A percentile compares a stretch with the other conserved stretches of the same genome.
phyloP scores from a whole-genome alignment of 1,140 invertebrate species.

The Condylostylus longicornis region DNA sequence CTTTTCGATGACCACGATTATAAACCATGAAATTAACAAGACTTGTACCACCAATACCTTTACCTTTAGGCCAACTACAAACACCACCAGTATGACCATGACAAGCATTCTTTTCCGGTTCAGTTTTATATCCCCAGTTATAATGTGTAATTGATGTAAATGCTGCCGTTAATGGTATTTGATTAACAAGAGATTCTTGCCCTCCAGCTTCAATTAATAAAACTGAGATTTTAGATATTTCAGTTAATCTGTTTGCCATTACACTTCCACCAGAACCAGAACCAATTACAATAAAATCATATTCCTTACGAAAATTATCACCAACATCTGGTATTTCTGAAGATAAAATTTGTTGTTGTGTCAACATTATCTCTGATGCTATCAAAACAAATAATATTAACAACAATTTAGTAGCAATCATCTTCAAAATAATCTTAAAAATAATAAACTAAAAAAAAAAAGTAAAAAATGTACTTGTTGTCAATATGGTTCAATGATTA shows the following conservation, averaged over 20 bases:
- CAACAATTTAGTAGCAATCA: no score
- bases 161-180: slow-evolving; percentile 55
- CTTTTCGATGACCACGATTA: slow-evolving; percentile 48
- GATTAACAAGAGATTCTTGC: slow-evolving; percentile 48
- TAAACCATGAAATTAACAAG: slow-evolving; percentile 72
- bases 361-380: no score
- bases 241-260: slow-evolving; percentile 55
- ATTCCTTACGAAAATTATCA: slow-evolving; percentile 34
- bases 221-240: slow-evolving; percentile 49
- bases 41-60: slow-evolving; percentile 58
- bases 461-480: no score
- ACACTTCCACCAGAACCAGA: slow-evolving; percentile 73
- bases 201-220: slow-evolving; percentile 56
- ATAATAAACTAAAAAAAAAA: no score
- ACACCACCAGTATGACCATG: slow-evolving; percentile 45
- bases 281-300: slow-evolving; percentile 55
- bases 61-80: slow-evolving; percentile 57
- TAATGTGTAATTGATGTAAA: slow-evolving; percentile 46
- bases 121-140: slow-evolving; percentile 67
- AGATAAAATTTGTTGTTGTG: no score
- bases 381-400: no score
- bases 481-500: no score
- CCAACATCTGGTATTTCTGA: slow-evolving; percentile 34
- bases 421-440: no score
- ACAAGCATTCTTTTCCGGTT: slow-evolving; percentile 50